Conservation (phyloP, 1,140 invertebrate species). For the Amphibalanus amphitrite region DNA sequence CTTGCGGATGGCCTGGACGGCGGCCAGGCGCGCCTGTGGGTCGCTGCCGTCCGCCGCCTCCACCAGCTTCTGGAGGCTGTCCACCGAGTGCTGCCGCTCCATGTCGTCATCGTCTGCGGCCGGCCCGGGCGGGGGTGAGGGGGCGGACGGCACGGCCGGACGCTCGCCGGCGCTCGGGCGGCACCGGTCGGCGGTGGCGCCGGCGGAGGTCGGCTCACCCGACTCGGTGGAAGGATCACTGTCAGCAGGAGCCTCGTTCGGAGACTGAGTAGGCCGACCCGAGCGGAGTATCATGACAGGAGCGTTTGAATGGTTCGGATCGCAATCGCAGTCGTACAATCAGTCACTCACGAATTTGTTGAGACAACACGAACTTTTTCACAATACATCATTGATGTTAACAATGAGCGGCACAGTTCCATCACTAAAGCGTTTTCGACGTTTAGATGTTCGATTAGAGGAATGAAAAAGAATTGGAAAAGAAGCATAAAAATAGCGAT, state of each 20-base stretch:
- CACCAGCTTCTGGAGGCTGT: slow-evolving; percentile 16
- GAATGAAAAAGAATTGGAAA: too few species aligned
- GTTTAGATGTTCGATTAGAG: too few species aligned
- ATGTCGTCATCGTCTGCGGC: background rate
- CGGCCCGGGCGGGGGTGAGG: background rate
- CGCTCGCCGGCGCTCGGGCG: background rate
- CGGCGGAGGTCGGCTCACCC: background rate
- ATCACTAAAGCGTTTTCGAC: too few species aligned
- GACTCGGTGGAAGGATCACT: background rate
- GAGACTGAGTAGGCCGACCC: slow-evolving; percentile 14
- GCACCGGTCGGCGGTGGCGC: background rate
- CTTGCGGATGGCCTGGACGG: slow-evolving; percentile 72
- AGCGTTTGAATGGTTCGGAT: too few species aligned
- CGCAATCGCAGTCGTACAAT: too few species aligned
- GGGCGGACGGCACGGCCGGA: background rate
- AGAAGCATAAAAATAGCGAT: too few species aligned
- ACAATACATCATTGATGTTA: too few species aligned
- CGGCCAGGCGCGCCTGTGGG: slow-evolving; percentile 14
- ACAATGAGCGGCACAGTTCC: too few species aligned
- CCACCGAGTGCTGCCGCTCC: slow-evolving; percentile 9
- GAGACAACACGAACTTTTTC: too few species aligned
- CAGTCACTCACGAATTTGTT: too few species aligned
- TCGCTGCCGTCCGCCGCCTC: slow-evolving; percentile 15
- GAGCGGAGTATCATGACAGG: too few species aligned
- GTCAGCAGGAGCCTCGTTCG: slow-evolving; percentile 54